Base-by-base conservation (phyloP, 2,113 vertebrate genomes). In the Synchiropus splendidus region DNA sequence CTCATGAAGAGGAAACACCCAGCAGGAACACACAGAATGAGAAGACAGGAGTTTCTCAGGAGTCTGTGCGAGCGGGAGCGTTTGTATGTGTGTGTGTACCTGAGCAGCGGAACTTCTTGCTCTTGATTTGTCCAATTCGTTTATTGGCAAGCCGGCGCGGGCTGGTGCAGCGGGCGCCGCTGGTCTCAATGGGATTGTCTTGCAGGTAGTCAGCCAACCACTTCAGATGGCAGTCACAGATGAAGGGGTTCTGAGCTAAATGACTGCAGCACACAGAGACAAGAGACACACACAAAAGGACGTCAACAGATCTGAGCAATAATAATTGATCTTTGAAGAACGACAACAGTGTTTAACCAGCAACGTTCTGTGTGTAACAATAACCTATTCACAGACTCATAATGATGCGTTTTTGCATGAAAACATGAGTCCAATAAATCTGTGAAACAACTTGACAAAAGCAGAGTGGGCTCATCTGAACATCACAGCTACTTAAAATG, bases 31-130 rank as follows among this genome's bases (percentile, higher is more conserved):
- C n/a, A n/a, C n/a, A 89, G 79, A 85, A 70, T 85, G 88, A 89
- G 78, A 80, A 86, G 61, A 78, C 80, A 88, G 79, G 70, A 83
- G 71, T 82, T 39, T 49, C 37, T 48, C 31, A 17, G 15, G 34
- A 48, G 6, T n/a, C 12, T 35, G 21, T 1, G 2, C 16, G 5
- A 18, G n/a, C 11, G 21, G 36, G 6, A 32, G 13, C 1, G 14
- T 6, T 27, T 10, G 14, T 6, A 14, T 50, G 13, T 31, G 31
- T 34, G 34, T 14, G 6, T 36, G 41, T 93, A 99, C 95, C 95
- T 94, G 95, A 99, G 81, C 95, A 99, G 78, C 95, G 92, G 78
- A 98, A 97, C 80, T 99, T 99, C 88, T 98, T 99, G 94, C 95
- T 99, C 87, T 99, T 99, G 85, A 99, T 99, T 83, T 99, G 95